Evolutionary conservation across 2,888 invertebrate genomes (phyloP).

Genomic region (Noctua fimbriata): DNA sequence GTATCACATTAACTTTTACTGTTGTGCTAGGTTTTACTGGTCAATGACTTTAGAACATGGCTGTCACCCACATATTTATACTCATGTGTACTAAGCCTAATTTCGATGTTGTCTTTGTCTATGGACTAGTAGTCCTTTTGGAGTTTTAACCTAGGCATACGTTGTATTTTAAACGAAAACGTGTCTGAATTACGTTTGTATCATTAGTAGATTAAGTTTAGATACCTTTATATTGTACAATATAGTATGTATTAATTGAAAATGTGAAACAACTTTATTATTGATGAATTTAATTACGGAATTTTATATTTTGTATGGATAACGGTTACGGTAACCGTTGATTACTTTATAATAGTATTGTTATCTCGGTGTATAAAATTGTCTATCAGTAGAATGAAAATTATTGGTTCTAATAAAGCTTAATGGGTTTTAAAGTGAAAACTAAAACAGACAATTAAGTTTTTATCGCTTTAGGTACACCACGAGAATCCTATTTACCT

Average conservation of each 20-base stretch:
- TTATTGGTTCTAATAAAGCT: background rate
- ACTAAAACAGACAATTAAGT: background rate
- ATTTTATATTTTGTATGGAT: background rate
- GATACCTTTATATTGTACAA: background rate
- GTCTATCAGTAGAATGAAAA: background rate
- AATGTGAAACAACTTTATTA: background rate
- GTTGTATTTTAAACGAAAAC: background rate
- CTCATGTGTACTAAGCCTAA: background rate
- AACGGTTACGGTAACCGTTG: constrained; percentile 5
- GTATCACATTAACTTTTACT: constrained; percentile 3
- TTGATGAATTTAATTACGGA: background rate
- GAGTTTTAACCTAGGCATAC: background rate
- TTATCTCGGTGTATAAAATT: constrained; percentile 15
- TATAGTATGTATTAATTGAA: background rate
- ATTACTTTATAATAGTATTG: constrained; percentile 18
- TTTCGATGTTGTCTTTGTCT: background rate
- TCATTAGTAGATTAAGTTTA: background rate
- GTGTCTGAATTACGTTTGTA: background rate
- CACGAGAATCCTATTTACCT: background rate
- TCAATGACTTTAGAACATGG: constrained; percentile 4
- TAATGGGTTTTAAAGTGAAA: constrained; percentile 38
- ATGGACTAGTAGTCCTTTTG: background rate
- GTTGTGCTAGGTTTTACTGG: constrained; percentile 4
- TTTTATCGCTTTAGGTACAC: background rate
- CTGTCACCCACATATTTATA: constrained; percentile 1